A percentile compares a stretch with the other conserved stretches of the same genome.
Conservation (phyloP, 1,140 invertebrate genomes). For the Drosophila nebulosa region DNA sequence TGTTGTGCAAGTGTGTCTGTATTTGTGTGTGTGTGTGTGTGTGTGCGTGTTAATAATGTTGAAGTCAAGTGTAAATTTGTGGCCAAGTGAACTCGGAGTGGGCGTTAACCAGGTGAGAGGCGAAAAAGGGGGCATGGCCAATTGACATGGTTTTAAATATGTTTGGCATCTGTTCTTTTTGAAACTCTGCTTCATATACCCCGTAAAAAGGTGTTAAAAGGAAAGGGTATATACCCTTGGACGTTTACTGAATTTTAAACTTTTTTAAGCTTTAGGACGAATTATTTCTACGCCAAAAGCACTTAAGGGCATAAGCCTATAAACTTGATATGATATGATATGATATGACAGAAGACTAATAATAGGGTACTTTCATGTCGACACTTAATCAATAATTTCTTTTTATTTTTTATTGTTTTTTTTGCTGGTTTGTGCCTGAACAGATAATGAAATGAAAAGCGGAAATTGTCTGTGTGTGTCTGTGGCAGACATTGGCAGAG, state of each 20-base stretch:
- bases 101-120: conserved; percentile 33
- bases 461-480: conserved; percentile 30
- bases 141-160: conserved; percentile 39
- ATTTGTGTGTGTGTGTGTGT: not conserved
- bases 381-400: too few species aligned
- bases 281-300: too few species aligned
- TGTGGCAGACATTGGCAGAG: conserved; percentile 3
- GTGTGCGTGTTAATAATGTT: conserved; percentile 44
- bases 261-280: too few species aligned
- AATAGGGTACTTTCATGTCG: not conserved
- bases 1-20: not conserved
- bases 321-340: too few species aligned
- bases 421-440: conserved; percentile 34
- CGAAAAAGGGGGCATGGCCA: conserved; percentile 2
- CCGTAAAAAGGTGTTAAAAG: not conserved
- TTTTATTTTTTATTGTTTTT: conserved; percentile 6
- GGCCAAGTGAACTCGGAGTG: conserved; percentile 30
- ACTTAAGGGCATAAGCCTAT: too few species aligned
- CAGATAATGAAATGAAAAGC: conserved; percentile 41
- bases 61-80: conserved; percentile 54
- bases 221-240: not conserved
- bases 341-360: too few species aligned
- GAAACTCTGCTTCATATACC: not conserved
- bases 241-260: too few species aligned
- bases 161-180: conserved; percentile 38